phyloP scores from a whole-genome alignment of 2,113 vertebrate species.

The Bucco capensis region DNA sequence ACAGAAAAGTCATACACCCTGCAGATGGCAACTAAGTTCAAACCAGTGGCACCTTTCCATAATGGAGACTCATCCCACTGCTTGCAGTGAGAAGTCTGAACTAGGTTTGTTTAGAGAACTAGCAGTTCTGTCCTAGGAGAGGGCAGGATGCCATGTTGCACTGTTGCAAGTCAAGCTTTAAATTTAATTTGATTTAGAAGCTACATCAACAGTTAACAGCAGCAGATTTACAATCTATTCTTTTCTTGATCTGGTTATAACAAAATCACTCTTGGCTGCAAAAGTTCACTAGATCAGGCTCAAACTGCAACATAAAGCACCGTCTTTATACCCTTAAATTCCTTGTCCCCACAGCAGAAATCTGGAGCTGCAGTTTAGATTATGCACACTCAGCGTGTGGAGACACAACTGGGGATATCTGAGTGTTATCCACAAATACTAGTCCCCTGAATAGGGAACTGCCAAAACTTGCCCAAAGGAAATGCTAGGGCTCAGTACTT shows the following conservation, averaged over 20 bases:
- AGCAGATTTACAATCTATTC: neutral
- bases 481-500: neutral
- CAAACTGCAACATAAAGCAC: neutral
- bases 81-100: neutral
- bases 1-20: neutral
- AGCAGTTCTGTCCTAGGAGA: neutral
- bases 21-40: neutral
- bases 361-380: neutral
- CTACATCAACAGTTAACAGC: neutral
- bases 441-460: neutral
- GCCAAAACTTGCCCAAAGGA: neutral
- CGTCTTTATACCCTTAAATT: neutral
- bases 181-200: neutral
- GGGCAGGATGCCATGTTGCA: neutral
- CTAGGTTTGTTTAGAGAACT: neutral
- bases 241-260: neutral
- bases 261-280: neutral
- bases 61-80: neutral
- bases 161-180: neutral
- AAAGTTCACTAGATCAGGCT: neutral
- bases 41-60: neutral
- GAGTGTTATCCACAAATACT: neutral
- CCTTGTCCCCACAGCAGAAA: neutral
- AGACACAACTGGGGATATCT: neutral
- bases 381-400: neutral